These are phyloP conservation scores for Gymnodraco acuticeps DNA, from an alignment of 2,797 vertebrate species.

Conservation along the genomic window DNA sequence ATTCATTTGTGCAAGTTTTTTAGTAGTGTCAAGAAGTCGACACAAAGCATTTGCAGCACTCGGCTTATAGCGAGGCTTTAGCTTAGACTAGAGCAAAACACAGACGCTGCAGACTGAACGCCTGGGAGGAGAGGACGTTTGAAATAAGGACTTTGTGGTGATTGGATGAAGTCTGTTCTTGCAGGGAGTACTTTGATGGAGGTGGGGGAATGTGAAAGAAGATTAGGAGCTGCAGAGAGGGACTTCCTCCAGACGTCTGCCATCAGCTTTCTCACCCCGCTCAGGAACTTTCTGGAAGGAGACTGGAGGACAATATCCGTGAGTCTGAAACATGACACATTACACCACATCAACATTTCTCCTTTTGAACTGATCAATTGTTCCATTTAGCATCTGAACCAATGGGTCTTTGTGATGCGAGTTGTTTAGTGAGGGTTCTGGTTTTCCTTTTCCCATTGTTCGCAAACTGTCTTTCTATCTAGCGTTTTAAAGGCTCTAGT, in stretches of 20 bases:
- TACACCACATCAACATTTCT: not conserved
- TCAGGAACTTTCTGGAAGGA: slow-evolving; percentile 96
- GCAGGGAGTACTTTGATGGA: slow-evolving; percentile 92
- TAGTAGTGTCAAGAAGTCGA: not conserved
- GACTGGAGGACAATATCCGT: slow-evolving; percentile 96
- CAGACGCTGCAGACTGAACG: not conserved
- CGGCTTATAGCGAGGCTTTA: not conserved
- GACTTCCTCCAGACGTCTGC: slow-evolving; percentile 92
- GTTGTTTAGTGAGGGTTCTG: too few species aligned
- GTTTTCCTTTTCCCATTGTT: too few species aligned
- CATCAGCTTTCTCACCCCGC: slow-evolving; percentile 91
- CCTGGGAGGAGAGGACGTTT: not conserved
- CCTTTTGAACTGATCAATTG: not conserved
- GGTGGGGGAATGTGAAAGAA: slow-evolving; percentile 91
- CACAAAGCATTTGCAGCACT: not conserved
- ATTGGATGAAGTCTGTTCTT: slow-evolving; percentile 23
- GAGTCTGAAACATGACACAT: slow-evolving; percentile 68
- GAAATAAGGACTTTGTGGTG: not conserved
- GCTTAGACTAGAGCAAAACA: not conserved
- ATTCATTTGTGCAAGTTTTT: not conserved
- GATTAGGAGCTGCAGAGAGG: slow-evolving; percentile 88
- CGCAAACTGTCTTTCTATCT: too few species aligned
- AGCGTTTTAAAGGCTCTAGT: too few species aligned
- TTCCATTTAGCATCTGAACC: not conserved
- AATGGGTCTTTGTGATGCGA: too few species aligned